Evolutionary conservation across 1,140 invertebrate genomes (phyloP).

Genomic region (Cryptotermes secundus): DNA sequence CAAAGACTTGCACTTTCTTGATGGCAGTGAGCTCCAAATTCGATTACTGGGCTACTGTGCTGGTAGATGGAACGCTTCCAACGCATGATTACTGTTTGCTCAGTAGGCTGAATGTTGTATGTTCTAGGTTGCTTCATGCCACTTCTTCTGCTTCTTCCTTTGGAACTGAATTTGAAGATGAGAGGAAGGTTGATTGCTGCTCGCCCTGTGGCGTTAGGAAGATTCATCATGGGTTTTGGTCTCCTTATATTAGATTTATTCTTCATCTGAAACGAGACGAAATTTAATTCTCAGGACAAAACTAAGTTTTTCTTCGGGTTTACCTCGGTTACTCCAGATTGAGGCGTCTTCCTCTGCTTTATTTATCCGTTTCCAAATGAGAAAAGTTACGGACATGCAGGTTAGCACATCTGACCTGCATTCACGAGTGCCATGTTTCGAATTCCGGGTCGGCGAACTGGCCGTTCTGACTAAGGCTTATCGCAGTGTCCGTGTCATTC

Average conservation of each 20-base stretch:
- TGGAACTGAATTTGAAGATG: background rate
- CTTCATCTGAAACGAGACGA: constrained; percentile 4
- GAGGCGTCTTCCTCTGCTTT: background rate
- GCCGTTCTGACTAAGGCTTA: too few relatives aligned
- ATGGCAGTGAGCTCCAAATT: background rate
- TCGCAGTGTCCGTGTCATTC: too few relatives aligned
- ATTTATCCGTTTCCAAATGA: background rate
- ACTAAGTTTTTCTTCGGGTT: background rate
- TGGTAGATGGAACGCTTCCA: constrained; percentile 11
- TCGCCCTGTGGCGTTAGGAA: background rate
- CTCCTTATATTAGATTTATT: constrained; percentile 19
- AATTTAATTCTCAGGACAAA: background rate
- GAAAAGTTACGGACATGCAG: background rate
- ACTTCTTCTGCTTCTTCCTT: background rate
- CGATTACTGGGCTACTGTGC: background rate
- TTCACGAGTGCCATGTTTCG: too few relatives aligned
- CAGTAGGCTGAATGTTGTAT: background rate
- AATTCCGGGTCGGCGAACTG: too few relatives aligned
- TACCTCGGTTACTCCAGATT: background rate
- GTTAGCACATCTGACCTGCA: too few relatives aligned
- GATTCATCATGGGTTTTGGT: constrained; percentile 7
- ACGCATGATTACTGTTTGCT: constrained; percentile 16
- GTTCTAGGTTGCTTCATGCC: background rate
- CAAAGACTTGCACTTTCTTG: background rate
- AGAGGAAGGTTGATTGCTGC: background rate